Conservation (phyloP, 1,140 invertebrate species). For the Drosophila tani region DNA sequence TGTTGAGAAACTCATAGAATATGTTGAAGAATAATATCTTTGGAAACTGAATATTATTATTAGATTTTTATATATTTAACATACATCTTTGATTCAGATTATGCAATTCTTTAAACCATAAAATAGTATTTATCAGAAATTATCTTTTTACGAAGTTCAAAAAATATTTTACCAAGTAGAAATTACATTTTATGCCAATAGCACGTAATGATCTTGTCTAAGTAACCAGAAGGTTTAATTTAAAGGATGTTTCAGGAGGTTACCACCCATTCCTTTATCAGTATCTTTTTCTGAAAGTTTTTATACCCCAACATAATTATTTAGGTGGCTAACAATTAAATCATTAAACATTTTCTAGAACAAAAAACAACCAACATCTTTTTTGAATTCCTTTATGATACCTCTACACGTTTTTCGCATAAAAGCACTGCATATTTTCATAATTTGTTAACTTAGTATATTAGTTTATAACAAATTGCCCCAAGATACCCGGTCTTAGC, state of each 20-base stretch:
- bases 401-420: slow-evolving; percentile 15
- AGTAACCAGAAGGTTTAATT: background rate
- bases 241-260: background rate
- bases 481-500: slow-evolving; percentile 7
- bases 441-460: slow-evolving; percentile 1
- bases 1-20: no score
- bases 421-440: background rate
- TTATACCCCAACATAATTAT: no score
- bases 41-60: background rate
- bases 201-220: no score
- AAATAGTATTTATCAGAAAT: no score
- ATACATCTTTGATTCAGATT: no score
- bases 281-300: background rate
- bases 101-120: no score
- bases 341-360: no score
- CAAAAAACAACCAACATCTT: no score
- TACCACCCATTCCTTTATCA: background rate
- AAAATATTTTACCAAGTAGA: background rate
- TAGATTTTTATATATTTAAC: background rate
- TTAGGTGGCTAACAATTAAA: no score
- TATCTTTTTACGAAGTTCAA: background rate
- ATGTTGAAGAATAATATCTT: background rate
- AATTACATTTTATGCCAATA: background rate
- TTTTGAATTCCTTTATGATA: background rate
- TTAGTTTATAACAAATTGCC: slow-evolving; percentile 13